Evolutionary conservation across 2,113 vertebrate species (phyloP).

Genomic region (Callorhinus ursinus): DNA sequence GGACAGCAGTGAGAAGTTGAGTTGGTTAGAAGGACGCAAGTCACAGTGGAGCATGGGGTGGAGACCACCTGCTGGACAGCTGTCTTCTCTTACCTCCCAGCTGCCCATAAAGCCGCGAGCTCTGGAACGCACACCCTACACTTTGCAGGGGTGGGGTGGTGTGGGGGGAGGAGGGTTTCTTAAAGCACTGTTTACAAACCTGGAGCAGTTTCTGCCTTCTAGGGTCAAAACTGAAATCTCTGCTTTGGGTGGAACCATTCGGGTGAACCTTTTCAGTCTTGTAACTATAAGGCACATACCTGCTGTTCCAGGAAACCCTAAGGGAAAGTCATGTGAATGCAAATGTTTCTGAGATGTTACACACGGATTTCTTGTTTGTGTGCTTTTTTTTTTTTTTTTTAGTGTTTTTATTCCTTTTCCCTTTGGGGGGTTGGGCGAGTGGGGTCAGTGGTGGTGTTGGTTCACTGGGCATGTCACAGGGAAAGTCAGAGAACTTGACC

Average conservation of each 20-base stretch:
- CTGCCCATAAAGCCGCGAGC: fast-evolving
- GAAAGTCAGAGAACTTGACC: not conserved
- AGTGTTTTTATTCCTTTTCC: not conserved
- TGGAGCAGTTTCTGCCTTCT: not conserved
- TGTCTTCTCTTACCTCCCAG: not conserved
- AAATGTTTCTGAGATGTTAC: not conserved
- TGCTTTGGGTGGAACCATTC: not conserved
- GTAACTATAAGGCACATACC: not conserved
- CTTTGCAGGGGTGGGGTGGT: not conserved
- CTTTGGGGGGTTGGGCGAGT: not conserved
- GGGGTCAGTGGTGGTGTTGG: not conserved
- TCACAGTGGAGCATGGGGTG: too few species aligned
- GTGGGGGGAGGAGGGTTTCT: not conserved
- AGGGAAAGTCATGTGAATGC: not conserved
- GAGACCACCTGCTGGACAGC: not conserved
- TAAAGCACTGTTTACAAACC: not conserved
- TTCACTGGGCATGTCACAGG: not conserved
- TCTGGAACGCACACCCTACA: not conserved
- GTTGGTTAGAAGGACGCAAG: not conserved
- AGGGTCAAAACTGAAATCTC: not conserved
- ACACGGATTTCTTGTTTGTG: not conserved
- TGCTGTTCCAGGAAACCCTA: fast-evolving
- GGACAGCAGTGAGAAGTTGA: not conserved
- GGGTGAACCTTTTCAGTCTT: not conserved
- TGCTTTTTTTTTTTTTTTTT: not conserved